Evolutionary conservation across 2,888 invertebrate species (phyloP).

Genomic region (Barypeithes pellucidus): DNA sequence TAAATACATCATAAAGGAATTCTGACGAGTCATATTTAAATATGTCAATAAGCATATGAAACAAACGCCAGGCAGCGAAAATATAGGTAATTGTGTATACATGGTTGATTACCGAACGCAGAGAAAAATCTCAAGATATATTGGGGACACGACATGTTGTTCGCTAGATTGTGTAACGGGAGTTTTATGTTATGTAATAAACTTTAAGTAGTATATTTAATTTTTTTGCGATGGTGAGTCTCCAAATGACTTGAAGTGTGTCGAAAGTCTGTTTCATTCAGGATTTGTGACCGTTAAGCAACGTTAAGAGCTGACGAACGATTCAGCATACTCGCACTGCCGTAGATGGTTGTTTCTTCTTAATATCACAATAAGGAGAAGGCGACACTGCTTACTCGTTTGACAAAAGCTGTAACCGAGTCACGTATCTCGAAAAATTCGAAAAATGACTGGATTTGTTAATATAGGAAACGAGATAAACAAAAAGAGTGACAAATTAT

Average conservation of each 20-base stretch:
- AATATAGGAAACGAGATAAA: too few species aligned
- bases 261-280: too few species aligned
- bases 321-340: too few species aligned
- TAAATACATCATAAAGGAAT: slow-evolving; percentile 41
- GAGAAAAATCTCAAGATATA: slow-evolving; percentile 37
- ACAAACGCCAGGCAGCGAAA: slow-evolving; percentile 36
- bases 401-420: too few species aligned
- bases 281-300: too few species aligned
- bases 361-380: too few species aligned
- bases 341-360: too few species aligned
- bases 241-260: not conserved
- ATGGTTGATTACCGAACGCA: slow-evolving; percentile 32
- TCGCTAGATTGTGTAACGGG: slow-evolving; percentile 40
- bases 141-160: slow-evolving; percentile 44
- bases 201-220: not conserved
- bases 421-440: too few species aligned
- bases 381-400: too few species aligned
- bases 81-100: slow-evolving; percentile 38
- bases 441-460: too few species aligned
- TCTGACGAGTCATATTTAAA: slow-evolving; percentile 41
- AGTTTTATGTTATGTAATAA: slow-evolving; percentile 24
- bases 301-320: too few species aligned
- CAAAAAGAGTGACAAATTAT: too few species aligned
- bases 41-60: slow-evolving; percentile 44
- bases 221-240: not conserved